These are phyloP conservation scores for Esox lucius DNA, from an alignment of 2,797 vertebrate species.

Conservation along the genomic window DNA sequence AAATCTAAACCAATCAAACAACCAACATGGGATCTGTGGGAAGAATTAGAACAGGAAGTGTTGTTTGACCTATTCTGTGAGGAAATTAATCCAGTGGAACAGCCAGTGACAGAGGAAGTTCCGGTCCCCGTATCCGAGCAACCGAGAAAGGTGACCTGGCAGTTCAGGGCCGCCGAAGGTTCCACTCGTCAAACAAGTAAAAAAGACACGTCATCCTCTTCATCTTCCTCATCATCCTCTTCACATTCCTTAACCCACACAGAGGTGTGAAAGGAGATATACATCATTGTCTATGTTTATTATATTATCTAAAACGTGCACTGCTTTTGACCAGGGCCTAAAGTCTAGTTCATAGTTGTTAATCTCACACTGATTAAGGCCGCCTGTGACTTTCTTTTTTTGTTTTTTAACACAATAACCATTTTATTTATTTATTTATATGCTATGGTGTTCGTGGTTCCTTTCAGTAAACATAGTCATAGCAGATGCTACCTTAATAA, in stretches of 20 bases:
- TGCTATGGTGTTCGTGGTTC: neutral
- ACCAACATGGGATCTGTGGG: slow-evolving; percentile 71
- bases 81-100: slow-evolving; percentile 33
- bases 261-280: slow-evolving; percentile 32
- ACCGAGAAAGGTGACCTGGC: slow-evolving; percentile 71
- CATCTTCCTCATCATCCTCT: slow-evolving; percentile 58
- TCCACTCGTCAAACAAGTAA: slow-evolving; percentile 70
- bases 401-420: neutral
- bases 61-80: slow-evolving; percentile 59
- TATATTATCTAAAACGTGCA: slow-evolving; percentile 31
- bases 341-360: slow-evolving; percentile 2
- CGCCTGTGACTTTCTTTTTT: neutral
- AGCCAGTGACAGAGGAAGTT: slow-evolving; percentile 7
- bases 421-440: neutral
- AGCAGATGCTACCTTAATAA: neutral
- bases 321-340: slow-evolving; percentile 18
- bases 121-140: neutral
- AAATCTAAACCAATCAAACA: slow-evolving; percentile 33
- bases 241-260: slow-evolving; percentile 53
- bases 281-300: slow-evolving; percentile 25
- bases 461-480: slow-evolving; percentile 1
- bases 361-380: neutral
- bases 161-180: slow-evolving; percentile 70
- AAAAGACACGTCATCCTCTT: slow-evolving; percentile 43
- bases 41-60: slow-evolving; percentile 66